Evolutionary conservation across 2,113 vertebrate genomes (phyloP), one percentile per base, ranked within the genome.

Genomic region (Albula glossodonta): DNA sequence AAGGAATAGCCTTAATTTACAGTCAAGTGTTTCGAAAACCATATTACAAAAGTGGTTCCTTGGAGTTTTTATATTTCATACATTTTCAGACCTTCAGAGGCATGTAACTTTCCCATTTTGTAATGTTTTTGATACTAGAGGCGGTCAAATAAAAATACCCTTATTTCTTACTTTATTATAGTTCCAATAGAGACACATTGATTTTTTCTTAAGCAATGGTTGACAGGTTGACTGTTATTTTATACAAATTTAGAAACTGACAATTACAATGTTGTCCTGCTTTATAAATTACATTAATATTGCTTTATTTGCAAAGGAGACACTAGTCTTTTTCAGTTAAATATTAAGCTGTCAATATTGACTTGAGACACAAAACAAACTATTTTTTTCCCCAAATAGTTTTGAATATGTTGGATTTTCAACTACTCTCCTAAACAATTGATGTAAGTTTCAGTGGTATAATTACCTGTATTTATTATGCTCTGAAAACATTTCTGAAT

Each of bases 281-380:
- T 63, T 19, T 70, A 6, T 74, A 50, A 50, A 41, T 78, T 53
- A 17, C 25, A 57, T 52, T 4, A 48, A 56, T 78, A 17, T 90
- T 88, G 90, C 86, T 90, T 92, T 88, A 86, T 93, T 94, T 93
- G 90, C 87, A 74, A 88, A 49, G 84, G 89, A 92, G 89, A 87
- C 92, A 83, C 89, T 90, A 88, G 89, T 90, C 91, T 80, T 83
- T 81, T 84, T 86, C 84, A 56, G 94, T 90, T 90, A 88, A 93
- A 93, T 63, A 94, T 94, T 94, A 94, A 94, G 41, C 93, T 41
- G 0, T 4, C 70, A 0, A 4, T 88, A 91, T 93, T 90, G 92
- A 93, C 92, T 56, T 80, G 2, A 77, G 5, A 74, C 82, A 74
- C 10, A 31, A 10, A n/a, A 74, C 25, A 74, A 31, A 31, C 70